Evolutionary conservation across 1,140 invertebrate species (phyloP), one percentile per base, ranked within the genome.

Genomic region (Drosophila ficusphila): DNA sequence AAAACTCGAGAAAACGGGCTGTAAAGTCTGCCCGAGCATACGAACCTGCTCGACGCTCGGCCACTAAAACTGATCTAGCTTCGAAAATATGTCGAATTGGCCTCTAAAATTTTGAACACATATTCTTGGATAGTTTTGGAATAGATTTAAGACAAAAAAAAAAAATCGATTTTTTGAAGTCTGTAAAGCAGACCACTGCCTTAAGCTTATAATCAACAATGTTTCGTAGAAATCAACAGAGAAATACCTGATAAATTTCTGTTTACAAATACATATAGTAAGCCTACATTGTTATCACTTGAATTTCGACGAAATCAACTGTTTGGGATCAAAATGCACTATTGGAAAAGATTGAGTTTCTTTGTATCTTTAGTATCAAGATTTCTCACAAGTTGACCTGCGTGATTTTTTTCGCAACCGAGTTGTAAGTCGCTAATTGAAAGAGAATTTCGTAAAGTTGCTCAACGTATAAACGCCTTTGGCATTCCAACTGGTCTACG

Each of bases 361-460:
- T 25, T 3, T 42, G 11, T 36, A 60, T 7, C 18, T 36, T 27
- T n/a, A 19, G 7, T 11, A 8, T 29, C 16, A 14, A 56, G 31
- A 56, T 38, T 21, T 38, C 1, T 9, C 33, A 27, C 12, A 25
- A 6, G 11, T 36, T n/a, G 6, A 12, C 23, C n/a, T 46, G 33
- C 6, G 23, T 16, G 34, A 14, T 16, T 34, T 39, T 39, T 8
- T 25, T 39, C 2, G n/a, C 21, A 18, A 47, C n/a, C 51, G 49
- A 25, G 23, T 39, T 36, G 16, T 1, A 42, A 62, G 21, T 61
- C 6, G 25, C 33, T 65, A 68, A 53, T 36, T 34, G 31, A 54
- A 36, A n/a, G 39, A 44, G 46, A 68, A 68, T 16, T 54, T 46
- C 36, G 34, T 33, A 41, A 18, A 38, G 19, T 65, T 62, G 33